phyloP scores from a whole-genome alignment of 2,113 vertebrate species.

The Tetraodon nigroviridis region DNA sequence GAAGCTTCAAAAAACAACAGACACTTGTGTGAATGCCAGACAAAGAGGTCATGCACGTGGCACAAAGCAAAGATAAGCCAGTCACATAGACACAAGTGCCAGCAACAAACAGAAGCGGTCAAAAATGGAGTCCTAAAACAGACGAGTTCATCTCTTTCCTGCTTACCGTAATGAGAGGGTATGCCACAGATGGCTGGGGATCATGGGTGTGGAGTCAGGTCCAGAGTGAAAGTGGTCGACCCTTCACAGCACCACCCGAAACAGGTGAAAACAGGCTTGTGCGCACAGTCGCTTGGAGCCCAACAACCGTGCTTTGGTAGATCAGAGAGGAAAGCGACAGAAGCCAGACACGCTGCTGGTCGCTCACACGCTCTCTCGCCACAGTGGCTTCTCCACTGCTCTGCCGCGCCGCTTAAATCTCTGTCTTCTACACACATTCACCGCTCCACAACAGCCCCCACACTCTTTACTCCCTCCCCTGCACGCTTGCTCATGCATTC shows the following conservation, averaged over 20 bases:
- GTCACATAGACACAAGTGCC: neutral
- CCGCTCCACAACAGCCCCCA: constrained; percentile 22
- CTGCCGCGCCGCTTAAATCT: constrained; percentile 43
- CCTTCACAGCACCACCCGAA: constrained; percentile 32
- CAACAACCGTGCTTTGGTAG: constrained; percentile 45
- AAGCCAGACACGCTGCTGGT: constrained; percentile 49
- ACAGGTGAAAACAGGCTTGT: neutral
- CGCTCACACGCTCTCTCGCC: constrained; percentile 33
- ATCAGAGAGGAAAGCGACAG: constrained; percentile 39
- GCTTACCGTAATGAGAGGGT: constrained; percentile 66
- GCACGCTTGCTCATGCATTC: neutral
- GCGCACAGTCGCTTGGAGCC: neutral
- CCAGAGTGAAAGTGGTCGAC: constrained; percentile 36
- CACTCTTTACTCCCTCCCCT: neutral
- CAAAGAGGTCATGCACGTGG: too few relatives aligned
- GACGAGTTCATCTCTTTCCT: neutral
- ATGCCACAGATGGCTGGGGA: constrained; percentile 45
- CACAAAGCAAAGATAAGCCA: neutral
- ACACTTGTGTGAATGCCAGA: too few relatives aligned
- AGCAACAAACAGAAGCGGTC: neutral
- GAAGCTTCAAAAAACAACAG: too few relatives aligned
- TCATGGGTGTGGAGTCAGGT: constrained; percentile 52
- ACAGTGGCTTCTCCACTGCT: constrained; percentile 29
- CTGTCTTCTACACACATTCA: constrained; percentile 39
- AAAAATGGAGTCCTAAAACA: neutral